Evolutionary conservation across 2,797 vertebrate species (phyloP).

Genomic region (Sphaeramia orbicularis): DNA sequence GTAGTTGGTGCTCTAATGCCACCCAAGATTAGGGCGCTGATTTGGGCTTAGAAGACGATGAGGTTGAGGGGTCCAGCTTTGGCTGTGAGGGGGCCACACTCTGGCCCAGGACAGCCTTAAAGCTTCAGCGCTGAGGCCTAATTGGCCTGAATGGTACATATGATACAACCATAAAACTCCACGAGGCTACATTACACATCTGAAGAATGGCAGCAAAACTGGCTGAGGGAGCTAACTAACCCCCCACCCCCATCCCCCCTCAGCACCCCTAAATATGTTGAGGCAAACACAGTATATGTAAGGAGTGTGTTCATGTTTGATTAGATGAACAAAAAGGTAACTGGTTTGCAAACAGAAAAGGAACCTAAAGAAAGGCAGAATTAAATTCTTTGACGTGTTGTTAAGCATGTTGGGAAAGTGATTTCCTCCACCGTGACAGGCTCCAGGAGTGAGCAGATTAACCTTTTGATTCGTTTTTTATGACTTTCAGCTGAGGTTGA

Average conservation of each 20-base stretch:
- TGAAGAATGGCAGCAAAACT: slow-evolving; percentile 53
- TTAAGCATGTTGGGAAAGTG: background rate
- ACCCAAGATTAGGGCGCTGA: slow-evolving; percentile 70
- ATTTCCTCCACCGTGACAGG: slow-evolving; percentile 17
- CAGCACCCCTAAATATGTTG: slow-evolving; percentile 34
- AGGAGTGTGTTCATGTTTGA: background rate
- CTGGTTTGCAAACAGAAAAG: slow-evolving; percentile 1
- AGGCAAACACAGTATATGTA: slow-evolving; percentile 56
- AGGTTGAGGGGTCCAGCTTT: slow-evolving; percentile 37
- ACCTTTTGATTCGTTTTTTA: slow-evolving; percentile 31
- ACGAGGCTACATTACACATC: slow-evolving; percentile 61
- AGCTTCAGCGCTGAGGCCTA: slow-evolving; percentile 54
- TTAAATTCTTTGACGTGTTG: background rate
- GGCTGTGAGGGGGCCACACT: slow-evolving; percentile 33
- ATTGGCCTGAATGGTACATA: slow-evolving; percentile 67
- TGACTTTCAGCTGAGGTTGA: slow-evolving; percentile 28
- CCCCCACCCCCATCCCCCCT: slow-evolving; percentile 22
- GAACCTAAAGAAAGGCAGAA: background rate
- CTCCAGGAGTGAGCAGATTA: slow-evolving; percentile 15
- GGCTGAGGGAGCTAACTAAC: slow-evolving; percentile 39
- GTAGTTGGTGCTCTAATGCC: slow-evolving; percentile 36
- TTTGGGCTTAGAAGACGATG: slow-evolving; percentile 52
- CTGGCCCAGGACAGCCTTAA: slow-evolving; percentile 65
- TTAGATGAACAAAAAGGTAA: slow-evolving; percentile 3
- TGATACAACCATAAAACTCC: slow-evolving; percentile 67